Base-by-base conservation (phyloP, 2,113 vertebrate species). In the Tinamus guttatus region DNA sequence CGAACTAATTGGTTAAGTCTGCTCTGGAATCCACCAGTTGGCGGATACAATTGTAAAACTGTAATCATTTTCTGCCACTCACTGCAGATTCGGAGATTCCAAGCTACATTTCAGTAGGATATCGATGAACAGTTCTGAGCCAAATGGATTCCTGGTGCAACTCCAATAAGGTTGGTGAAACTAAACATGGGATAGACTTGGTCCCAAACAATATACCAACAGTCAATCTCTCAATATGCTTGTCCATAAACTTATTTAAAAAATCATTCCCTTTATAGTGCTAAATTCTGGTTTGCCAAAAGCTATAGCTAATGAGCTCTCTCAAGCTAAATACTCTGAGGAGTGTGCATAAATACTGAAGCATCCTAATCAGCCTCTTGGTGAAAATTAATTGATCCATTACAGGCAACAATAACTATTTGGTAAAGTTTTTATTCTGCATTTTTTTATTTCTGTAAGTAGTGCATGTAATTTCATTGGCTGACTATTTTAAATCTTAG, bases 391-490 rank as follows among this genome's bases (percentile, higher is more conserved):
- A 93, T 82, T 67, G 91, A 82, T 92, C 75, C 58, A 88, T 70
- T 94, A 90, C 78, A 85, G 82, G 85, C 81, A 62, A 51, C 36
- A 74, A 81, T 93, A 95, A 95, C 90, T 91, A 83, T 80, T 73
- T 81, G 81, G 73, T 90, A 28, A 94, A 93, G 74, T 88, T 96
- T 87, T 93, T 83, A 91, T 87, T 87, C 75, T 85, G 75, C 82
- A 30, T 89, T 97, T 95, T 95, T 95, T 89, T 41, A 59, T 41
- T 93, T 93, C 89, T 94, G 17, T 75, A 96, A 91, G 94, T 77
- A 95, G 93, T 51, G 36, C 54, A 77, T 30, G 43, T 56, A n/a
- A 60, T 88, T 94, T 93, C 81, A 80, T 59, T 90, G 90, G 90
- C 38, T 68, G 56, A 67, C 63, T 96, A 94, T 97, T 97, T 96